Base-by-base conservation (phyloP, 2,797 vertebrate species). In the Phylloscopus collybita region DNA sequence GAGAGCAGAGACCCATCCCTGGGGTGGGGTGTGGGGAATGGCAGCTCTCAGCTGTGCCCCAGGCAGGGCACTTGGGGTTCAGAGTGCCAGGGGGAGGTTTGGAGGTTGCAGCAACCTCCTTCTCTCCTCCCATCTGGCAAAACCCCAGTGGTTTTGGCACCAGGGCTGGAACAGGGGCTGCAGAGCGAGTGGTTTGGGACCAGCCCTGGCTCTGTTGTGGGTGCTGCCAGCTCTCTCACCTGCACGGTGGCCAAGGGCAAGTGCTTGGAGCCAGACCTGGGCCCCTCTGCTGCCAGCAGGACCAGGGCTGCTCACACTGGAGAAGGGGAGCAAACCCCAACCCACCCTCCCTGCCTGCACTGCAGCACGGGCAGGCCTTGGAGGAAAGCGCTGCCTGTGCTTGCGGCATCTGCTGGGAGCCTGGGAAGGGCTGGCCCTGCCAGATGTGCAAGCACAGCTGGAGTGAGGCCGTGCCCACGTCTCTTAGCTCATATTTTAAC, bases 381-480 rank as follows among this genome's bases (percentile, higher is more conserved):
- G 62, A 74, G 64, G 36, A 26, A 11, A 34, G 81, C 79, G 44
- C 71, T 66, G 82, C 60, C 51, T 49, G 45, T 11, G 62, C 49
- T 82, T 40, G 19, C 40, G 2, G 86, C 94, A 50, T 67, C 86
- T 62, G 60, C 86, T 8, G 80, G 73, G 65, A 64, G 74, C 75
- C 50, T 61, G 70, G 78, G 79, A 51, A 59, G 66, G 60, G 50
- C 74, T 40, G 85, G 25, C 34, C 27, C 69, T 44, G 88, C 89
- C 94, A 96, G 92, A 92, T 94, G 90, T 95, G 85, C 0, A 0
- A 14, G 53, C 82, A 80, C 93, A 96, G 88, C 95, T 92, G 90
- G 90, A 53, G 8, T 1, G 23, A 51, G 1, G 53, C 56, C 0
- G 0, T 67, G 57, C 78, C 61, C 26, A 13, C 5, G 1, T 66